Evolutionary conservation across 2,113 vertebrate genomes (phyloP).

Genomic region (Cyrtonyx montezumae): DNA sequence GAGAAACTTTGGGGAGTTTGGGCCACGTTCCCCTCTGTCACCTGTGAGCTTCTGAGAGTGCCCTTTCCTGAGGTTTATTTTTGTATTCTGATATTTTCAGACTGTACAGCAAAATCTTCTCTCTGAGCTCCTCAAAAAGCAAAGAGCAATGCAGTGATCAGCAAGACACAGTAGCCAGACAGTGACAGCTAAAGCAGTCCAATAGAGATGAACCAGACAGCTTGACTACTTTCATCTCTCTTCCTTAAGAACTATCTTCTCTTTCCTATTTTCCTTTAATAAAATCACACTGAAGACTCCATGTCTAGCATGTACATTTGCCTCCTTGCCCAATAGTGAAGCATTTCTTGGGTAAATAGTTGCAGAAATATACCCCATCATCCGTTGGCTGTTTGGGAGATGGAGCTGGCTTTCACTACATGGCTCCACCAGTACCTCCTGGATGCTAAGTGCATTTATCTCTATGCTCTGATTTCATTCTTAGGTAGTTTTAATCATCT

Average conservation of each 20-base stretch:
- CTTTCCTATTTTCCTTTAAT: neutral
- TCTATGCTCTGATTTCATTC: neutral
- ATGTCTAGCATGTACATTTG: neutral
- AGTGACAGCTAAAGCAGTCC: neutral
- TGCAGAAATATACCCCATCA: neutral
- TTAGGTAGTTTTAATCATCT: neutral
- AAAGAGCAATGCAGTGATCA: neutral
- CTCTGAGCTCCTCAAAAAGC: neutral
- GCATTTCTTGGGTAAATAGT: neutral
- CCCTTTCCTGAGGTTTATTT: neutral
- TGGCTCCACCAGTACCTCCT: neutral
- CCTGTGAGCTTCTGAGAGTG: neutral
- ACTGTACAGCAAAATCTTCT: neutral
- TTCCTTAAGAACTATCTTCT: neutral
- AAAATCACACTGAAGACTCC: neutral
- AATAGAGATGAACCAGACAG: neutral
- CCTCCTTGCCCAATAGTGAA: neutral
- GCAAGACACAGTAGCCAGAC: accelerated
- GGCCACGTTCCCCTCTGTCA: neutral
- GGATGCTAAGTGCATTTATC: neutral
- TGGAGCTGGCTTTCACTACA: neutral
- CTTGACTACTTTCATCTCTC: neutral
- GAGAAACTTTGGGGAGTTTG: neutral
- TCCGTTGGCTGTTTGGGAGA: neutral
- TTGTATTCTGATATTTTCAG: neutral